These are phyloP conservation scores for Staurois parvus DNA, from an alignment of 2,797 vertebrate genomes.

Conservation along the genomic window DNA sequence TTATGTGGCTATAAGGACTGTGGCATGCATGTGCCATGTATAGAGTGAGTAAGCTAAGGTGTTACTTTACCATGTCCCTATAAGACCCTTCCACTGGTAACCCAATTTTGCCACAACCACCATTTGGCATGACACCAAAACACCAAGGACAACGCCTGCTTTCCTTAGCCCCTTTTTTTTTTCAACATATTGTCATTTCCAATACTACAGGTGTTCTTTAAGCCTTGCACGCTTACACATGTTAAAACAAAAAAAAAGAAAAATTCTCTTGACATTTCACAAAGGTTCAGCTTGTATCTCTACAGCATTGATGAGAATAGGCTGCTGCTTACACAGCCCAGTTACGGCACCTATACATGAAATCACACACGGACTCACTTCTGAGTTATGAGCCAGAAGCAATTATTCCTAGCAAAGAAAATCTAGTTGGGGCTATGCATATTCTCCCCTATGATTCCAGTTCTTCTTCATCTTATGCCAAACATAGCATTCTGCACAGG, in stretches of 20 bases:
- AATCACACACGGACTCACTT: conserved; percentile 50
- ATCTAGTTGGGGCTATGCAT: conserved; percentile 65
- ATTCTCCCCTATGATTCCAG: conserved; percentile 65
- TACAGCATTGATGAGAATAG: conserved; percentile 2
- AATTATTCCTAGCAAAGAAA: conserved; percentile 74
- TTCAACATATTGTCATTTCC: no score
- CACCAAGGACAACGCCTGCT: no score
- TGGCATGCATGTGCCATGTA: no score
- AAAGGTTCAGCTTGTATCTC: conserved; percentile 48
- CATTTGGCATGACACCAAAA: no score
- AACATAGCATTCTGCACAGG: conserved; percentile 22
- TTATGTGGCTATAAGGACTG: no score
- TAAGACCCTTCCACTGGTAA: no score
- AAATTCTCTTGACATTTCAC: conserved; percentile 18
- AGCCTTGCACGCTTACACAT: conserved; percentile 7
- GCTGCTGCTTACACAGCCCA: conserved; percentile 3
- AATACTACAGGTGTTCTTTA: neutral
- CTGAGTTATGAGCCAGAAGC: conserved; percentile 65
- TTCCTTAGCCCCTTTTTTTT: no score
- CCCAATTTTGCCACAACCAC: no score
- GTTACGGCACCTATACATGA: conserved; percentile 36
- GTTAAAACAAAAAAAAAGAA: neutral
- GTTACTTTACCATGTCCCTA: no score
- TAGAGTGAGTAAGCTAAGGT: no score
- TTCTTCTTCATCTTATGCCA: conserved; percentile 70